These are phyloP conservation scores for Chrysopilus asiliformis DNA, from an alignment of 2,888 invertebrate species.

Conservation along the genomic window DNA sequence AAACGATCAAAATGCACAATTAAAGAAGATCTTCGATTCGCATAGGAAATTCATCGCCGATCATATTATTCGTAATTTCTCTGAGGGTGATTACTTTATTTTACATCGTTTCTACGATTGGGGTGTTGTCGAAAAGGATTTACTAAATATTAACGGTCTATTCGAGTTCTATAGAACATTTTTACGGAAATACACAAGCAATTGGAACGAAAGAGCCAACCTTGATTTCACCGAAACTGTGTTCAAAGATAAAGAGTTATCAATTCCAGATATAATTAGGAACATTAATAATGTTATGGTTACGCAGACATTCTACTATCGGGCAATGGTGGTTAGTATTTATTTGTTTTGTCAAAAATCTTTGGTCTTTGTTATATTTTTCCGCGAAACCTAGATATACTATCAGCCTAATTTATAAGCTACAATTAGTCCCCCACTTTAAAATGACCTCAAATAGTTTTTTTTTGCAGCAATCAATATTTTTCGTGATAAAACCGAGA, in stretches of 20 bases:
- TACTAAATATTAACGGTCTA: constrained; percentile 48
- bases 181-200: constrained; percentile 21
- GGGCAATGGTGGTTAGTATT: constrained; percentile 47
- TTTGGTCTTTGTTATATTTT: neutral
- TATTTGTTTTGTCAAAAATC: constrained; percentile 6
- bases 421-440: too few relatives aligned
- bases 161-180: constrained; percentile 54
- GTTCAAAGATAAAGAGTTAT: constrained; percentile 45
- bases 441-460: too few relatives aligned
- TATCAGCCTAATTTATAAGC: too few relatives aligned
- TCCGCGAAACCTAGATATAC: neutral
- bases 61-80: constrained; percentile 16
- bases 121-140: constrained; percentile 45
- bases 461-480: too few relatives aligned
- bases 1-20: constrained; percentile 20
- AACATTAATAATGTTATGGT: constrained; percentile 47
- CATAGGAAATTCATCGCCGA: constrained; percentile 25
- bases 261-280: constrained; percentile 42
- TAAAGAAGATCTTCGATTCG: constrained; percentile 29
- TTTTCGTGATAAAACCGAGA: too few relatives aligned
- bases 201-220: constrained; percentile 40
- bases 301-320: constrained; percentile 51
- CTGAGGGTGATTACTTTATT: constrained; percentile 23
- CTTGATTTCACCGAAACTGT: constrained; percentile 52
- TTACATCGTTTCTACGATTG: constrained; percentile 47